phyloP scores from a whole-genome alignment of 2,113 vertebrate species.

The Sorex araneus region DNA sequence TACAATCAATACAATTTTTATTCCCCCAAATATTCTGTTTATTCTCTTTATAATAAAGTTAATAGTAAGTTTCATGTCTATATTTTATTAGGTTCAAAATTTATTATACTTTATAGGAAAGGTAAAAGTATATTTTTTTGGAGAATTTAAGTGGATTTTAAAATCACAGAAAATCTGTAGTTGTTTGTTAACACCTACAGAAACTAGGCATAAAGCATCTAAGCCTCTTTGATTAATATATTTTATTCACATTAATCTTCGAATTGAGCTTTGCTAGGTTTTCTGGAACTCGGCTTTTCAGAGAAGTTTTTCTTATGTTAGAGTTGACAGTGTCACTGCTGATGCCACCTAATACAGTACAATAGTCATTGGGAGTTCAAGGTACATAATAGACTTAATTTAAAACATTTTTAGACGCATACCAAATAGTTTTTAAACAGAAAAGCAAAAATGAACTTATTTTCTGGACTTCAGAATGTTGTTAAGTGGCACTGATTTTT shows the following conservation, averaged over 20 bases:
- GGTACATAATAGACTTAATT: neutral
- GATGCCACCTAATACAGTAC: neutral
- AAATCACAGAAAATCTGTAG: neutral
- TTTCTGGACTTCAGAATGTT: neutral
- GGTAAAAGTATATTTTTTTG: neutral
- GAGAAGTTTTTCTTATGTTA: slow-evolving; percentile 8
- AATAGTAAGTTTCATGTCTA: no score
- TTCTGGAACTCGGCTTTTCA: neutral
- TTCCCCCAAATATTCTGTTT: no score
- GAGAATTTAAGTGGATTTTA: neutral
- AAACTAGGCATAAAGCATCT: neutral
- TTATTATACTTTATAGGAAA: neutral
- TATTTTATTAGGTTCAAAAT: no score
- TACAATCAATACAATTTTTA: no score
- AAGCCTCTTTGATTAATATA: neutral
- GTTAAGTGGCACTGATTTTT: neutral
- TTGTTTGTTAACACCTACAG: neutral
- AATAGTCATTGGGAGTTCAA: neutral
- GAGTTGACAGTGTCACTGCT: neutral
- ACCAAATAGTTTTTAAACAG: neutral
- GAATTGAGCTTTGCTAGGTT: neutral
- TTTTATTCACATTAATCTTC: neutral
- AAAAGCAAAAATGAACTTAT: slow-evolving; percentile 1
- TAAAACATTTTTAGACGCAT: slow-evolving; percentile 27
- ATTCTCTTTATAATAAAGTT: no score